These are phyloP conservation scores for Bos javanicus DNA, from an alignment of 2,113 vertebrate species.

Conservation along the genomic window DNA sequence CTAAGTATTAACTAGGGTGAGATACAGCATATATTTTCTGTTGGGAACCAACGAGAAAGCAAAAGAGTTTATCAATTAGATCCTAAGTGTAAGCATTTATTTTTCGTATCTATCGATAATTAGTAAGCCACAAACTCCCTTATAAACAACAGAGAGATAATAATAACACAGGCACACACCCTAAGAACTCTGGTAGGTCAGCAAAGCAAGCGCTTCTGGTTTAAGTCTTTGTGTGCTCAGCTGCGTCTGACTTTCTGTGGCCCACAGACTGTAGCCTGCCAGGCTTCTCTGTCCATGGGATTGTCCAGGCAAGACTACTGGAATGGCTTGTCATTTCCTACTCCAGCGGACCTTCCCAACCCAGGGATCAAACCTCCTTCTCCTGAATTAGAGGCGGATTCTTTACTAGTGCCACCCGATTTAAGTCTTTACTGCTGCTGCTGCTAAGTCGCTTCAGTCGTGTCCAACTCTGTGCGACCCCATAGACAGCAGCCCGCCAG, in stretches of 20 bases:
- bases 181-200: neutral
- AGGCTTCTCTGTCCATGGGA: neutral
- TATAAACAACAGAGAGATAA: neutral
- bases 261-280: neutral
- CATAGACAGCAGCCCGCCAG: no score
- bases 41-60: neutral
- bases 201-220: neutral
- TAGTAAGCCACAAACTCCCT: neutral
- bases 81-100: neutral
- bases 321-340: neutral
- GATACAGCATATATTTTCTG: neutral
- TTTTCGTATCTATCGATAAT: neutral
- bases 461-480: no score
- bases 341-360: neutral
- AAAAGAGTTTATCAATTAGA: neutral
- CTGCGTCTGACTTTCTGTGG: rapidly evolving
- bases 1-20: neutral
- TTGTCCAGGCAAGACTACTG: neutral
- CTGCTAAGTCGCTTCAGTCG: no score
- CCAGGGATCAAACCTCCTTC: neutral
- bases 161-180: neutral
- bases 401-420: neutral
- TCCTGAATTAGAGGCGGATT: neutral
- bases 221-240: neutral
- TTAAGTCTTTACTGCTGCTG: neutral